Base-by-base conservation (phyloP, 2,113 vertebrate genomes). In the Otolemur garnettii region DNA sequence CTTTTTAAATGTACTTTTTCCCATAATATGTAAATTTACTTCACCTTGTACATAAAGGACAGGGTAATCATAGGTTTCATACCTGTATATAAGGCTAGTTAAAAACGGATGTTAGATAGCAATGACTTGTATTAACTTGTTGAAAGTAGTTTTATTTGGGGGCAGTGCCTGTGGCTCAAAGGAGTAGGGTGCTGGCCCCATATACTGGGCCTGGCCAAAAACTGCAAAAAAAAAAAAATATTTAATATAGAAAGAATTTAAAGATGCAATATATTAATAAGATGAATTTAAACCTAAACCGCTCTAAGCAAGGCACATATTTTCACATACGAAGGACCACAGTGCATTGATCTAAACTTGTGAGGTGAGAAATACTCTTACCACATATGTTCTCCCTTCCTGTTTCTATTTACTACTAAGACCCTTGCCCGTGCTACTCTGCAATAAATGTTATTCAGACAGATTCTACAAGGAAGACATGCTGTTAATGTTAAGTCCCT, bases 111-210 rank as follows among this genome's bases (percentile, higher is more conserved):
- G 28, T 42, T 74, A n/a, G 28, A 15, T 7, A 22, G 6, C 13
- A 93, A 45, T 71, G 14, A 2, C 35, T 33, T 30, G 2, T 2
- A 66, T 85, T 79, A 83, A 17, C 26, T 71, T 74, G 42, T 60
- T 82, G 33, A 83, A 95, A 80, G 57, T 60, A 85, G 2, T 45
- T 77, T 93, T 86, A 7, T 38, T 38, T 38, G 38, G 38, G 38
- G 38, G 38, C 38, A 38, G 38, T 38, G 38, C 4, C 38, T 38
- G 38, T 38, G 38, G 38, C 38, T 38, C 38, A 38, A 38, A 38
- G 38, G 4, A 38, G 38, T 38, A 38, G 38, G 38, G 38, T 38
- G 38, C 38, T 38, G 38, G 38, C 38, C 38, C 38, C 38, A 38
- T 38, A 38, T 38, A 38, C 38, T 4, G 4, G 38, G 4, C 38